Evolutionary conservation across 2,113 vertebrate species (phyloP).

Genomic region (Himantopus leucocephalus): DNA sequence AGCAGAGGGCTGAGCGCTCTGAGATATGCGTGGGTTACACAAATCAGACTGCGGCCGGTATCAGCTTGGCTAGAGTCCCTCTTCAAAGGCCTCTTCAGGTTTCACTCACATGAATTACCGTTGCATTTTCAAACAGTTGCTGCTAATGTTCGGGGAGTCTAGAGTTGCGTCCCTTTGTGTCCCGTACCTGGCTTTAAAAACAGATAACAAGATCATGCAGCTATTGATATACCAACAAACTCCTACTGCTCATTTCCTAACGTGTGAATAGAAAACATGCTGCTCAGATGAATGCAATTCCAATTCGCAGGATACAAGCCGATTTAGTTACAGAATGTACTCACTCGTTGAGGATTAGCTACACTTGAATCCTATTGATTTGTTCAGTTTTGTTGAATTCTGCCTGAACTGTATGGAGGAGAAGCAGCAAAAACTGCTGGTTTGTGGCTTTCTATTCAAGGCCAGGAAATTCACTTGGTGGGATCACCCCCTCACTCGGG

Average conservation of each 20-base stretch:
- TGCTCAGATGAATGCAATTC: not conserved
- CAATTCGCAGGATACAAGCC: not conserved
- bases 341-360: not conserved
- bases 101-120: not conserved
- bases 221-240: not conserved
- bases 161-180: not conserved
- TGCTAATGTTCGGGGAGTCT: not conserved
- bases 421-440: not conserved
- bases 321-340: not conserved
- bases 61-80: not conserved
- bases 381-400: not conserved
- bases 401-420: not conserved
- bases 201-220: not conserved
- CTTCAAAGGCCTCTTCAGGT: not conserved
- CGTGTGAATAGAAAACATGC: not conserved
- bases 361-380: not conserved
- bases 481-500: not conserved
- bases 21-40: not conserved
- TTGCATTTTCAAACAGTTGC: not conserved
- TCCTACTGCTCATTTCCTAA: not conserved
- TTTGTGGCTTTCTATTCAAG: conserved; percentile 5
- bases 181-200: not conserved
- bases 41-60: not conserved
- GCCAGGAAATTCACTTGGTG: not conserved
- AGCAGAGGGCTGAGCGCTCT: not conserved